These are phyloP conservation scores for Arvicanthis niloticus DNA, from an alignment of 2,113 vertebrate genomes.

Conservation along the genomic window DNA sequence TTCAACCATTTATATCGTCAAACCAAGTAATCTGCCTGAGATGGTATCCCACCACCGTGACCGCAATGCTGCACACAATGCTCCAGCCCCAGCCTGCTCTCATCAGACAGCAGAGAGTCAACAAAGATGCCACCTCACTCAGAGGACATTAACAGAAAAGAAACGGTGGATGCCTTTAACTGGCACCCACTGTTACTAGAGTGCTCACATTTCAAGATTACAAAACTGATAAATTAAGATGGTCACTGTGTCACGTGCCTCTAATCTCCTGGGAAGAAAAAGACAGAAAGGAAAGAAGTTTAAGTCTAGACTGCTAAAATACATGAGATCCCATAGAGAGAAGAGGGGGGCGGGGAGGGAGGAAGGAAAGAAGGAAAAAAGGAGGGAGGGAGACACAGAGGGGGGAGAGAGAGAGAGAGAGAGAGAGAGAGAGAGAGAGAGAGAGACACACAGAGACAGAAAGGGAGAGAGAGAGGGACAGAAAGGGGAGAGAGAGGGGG, in stretches of 20 bases:
- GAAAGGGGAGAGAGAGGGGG: too few relatives aligned
- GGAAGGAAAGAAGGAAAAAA: too few relatives aligned
- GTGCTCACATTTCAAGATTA: not conserved
- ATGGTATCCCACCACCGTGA: accelerated
- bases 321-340: not conserved
- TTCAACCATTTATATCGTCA: not conserved
- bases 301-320: not conserved
- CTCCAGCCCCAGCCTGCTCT: not conserved
- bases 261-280: not conserved
- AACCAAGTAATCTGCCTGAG: not conserved
- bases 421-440: too few relatives aligned
- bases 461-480: too few relatives aligned
- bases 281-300: not conserved
- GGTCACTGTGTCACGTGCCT: not conserved
- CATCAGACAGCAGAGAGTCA: not conserved
- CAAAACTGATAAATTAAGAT: not conserved
- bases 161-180: not conserved
- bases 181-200: not conserved
- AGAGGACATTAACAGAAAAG: not conserved
- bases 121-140: too few relatives aligned
- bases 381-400: too few relatives aligned
- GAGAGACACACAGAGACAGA: too few relatives aligned
- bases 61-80: accelerated
- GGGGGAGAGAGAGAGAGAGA: too few relatives aligned
- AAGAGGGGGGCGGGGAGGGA: not conserved